These are phyloP conservation scores for Monoplex corrugatus DNA, from an alignment of 2,888 invertebrate genomes.

Conservation along the genomic window DNA sequence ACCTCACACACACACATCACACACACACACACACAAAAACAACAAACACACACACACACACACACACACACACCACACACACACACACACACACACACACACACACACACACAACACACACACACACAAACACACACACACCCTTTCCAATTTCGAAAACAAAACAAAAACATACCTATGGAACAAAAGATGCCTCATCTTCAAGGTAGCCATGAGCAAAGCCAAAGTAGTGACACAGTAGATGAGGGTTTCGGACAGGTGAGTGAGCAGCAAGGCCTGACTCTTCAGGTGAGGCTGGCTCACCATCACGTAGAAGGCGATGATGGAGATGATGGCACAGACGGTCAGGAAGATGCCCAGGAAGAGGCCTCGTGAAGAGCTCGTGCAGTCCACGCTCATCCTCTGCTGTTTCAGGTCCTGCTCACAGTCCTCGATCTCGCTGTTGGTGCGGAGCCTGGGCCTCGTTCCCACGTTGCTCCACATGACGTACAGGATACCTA, in stretches of 20 bases:
- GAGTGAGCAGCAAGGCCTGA: constrained; percentile 92
- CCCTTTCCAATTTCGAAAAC: constrained; percentile 1
- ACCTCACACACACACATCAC: no score
- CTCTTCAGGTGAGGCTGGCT: constrained; percentile 10
- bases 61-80: no score
- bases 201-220: constrained; percentile 92
- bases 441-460: constrained; percentile 41
- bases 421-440: constrained; percentile 55
- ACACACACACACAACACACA: no score
- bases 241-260: constrained; percentile 92
- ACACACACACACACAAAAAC: no score
- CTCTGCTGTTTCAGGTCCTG: constrained; percentile 54
- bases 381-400: constrained; percentile 89
- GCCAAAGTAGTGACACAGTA: constrained; percentile 93
- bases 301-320: constrained; percentile 97
- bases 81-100: no score
- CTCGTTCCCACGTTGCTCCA: constrained; percentile 89
- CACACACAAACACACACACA: no score
- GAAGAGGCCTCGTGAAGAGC: constrained; percentile 93
- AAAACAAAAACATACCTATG: constrained; percentile 37
- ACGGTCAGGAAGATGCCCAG: constrained; percentile 61
- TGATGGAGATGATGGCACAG: constrained; percentile 80
- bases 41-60: no score
- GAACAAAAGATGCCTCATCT: constrained; percentile 55
- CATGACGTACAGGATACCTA: constrained; percentile 94